Conservation (phyloP, 2,888 invertebrate species). For the Xiphydria camelus region DNA sequence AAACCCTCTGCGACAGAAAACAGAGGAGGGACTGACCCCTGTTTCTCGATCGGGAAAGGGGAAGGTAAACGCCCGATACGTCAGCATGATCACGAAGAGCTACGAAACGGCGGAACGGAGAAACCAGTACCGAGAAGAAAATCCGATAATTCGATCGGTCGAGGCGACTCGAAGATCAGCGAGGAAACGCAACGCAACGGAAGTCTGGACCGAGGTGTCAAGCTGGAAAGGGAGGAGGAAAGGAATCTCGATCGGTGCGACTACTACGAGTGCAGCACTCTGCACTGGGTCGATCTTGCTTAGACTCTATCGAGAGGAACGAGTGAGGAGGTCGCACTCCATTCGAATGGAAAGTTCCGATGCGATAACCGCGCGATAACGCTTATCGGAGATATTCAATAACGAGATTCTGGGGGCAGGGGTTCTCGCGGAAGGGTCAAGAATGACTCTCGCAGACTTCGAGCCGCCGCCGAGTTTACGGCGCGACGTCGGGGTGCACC, state of each 20-base stretch:
- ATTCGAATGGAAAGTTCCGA: conserved; percentile 1
- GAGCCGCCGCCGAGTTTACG: conserved; percentile 14
- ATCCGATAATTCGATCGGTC: background rate
- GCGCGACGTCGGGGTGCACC: conserved; percentile 3
- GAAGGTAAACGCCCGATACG: too few relatives aligned
- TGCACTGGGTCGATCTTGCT: too few relatives aligned
- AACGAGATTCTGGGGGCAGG: conserved; percentile 17
- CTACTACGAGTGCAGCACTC: too few relatives aligned
- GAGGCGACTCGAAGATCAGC: too few relatives aligned
- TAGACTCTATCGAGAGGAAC: background rate
- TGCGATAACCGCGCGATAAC: conserved; percentile 1
- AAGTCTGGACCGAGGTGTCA: too few relatives aligned
- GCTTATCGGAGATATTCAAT: conserved; percentile 21
- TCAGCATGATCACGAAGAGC: too few relatives aligned
- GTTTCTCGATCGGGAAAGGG: too few relatives aligned
- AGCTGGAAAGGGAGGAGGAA: too few relatives aligned
- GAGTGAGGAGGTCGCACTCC: background rate
- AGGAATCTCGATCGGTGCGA: too few relatives aligned
- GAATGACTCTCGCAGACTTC: conserved; percentile 16
- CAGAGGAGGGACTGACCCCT: conserved; percentile 25
- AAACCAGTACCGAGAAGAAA: background rate
- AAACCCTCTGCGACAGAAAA: conserved; percentile 68
- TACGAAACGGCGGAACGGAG: too few relatives aligned
- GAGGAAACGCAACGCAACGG: too few relatives aligned
- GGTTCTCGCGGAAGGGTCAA: conserved; percentile 12